Evolutionary conservation across 2,113 vertebrate species (phyloP).

Genomic region (Apodemus sylvaticus): DNA sequence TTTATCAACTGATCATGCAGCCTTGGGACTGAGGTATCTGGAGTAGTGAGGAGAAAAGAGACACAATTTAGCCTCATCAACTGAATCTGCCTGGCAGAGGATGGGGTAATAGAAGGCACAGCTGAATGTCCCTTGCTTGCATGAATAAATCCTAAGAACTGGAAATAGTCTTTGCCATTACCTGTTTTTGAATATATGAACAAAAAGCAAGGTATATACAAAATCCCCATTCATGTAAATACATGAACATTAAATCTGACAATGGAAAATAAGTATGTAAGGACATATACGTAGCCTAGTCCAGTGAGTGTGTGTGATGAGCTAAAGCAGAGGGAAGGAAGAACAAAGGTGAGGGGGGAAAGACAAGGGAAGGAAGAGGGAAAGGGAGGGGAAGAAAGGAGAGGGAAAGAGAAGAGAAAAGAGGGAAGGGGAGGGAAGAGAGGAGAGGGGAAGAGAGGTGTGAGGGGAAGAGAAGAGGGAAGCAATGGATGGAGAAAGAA

Average conservation of each 20-base stretch:
- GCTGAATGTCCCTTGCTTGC: background rate
- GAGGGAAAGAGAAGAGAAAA: too few relatives aligned
- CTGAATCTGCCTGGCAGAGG: background rate
- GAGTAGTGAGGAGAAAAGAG: background rate
- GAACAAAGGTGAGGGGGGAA: background rate
- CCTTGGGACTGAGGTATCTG: background rate
- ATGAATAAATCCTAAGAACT: background rate
- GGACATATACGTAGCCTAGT: background rate
- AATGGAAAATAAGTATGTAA: background rate
- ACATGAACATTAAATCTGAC: background rate
- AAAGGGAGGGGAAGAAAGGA: background rate
- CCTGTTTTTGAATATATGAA: background rate
- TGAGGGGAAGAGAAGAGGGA: too few relatives aligned
- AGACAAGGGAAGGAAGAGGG: fast-evolving
- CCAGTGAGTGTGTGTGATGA: background rate
- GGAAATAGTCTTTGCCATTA: background rate
- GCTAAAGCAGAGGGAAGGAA: background rate
- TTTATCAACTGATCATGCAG: background rate
- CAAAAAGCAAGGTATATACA: background rate
- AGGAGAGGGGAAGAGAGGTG: too few relatives aligned
- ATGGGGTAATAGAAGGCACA: background rate
- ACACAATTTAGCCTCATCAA: background rate
- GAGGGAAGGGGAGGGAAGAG: too few relatives aligned
- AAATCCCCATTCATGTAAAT: background rate
- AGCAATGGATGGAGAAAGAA: background rate